These are phyloP conservation scores for Phycodurus eques DNA, from an alignment of 2,113 vertebrate species.

Conservation along the genomic window DNA sequence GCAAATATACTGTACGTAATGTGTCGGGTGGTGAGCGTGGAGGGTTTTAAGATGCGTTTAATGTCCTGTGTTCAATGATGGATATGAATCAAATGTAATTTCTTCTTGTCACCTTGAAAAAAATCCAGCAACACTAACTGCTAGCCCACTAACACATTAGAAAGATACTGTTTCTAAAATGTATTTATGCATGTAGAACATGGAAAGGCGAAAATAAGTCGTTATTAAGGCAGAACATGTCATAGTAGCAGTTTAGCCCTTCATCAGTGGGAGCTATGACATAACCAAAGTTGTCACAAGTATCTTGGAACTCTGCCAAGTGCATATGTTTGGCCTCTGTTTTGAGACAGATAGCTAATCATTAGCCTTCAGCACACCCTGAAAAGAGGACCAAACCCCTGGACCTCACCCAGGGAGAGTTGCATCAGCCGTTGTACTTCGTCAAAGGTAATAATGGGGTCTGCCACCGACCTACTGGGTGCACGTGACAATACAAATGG, in stretches of 20 bases:
- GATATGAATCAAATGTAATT: not conserved
- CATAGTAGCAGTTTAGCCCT: not conserved
- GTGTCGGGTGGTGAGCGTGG: too few relatives aligned
- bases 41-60: too few relatives aligned
- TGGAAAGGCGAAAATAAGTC: not conserved
- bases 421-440: constrained; percentile 54
- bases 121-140: not conserved
- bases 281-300: constrained; percentile 24
- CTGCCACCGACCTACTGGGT: not conserved
- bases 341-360: constrained; percentile 61
- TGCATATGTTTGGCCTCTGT: constrained; percentile 10
- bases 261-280: not conserved
- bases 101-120: not conserved
- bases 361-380: constrained; percentile 17
- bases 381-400: constrained; percentile 8
- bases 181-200: not conserved
- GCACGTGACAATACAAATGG: not conserved
- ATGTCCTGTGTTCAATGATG: not conserved
- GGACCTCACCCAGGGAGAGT: constrained; percentile 29
- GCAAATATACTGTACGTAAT: too few relatives aligned
- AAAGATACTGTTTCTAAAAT: not conserved
- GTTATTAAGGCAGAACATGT: not conserved
- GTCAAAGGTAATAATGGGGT: not conserved
- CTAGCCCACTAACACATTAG: not conserved
- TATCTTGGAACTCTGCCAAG: constrained; percentile 21